Evolutionary conservation across 2,888 invertebrate genomes (phyloP).

Genomic region (Hyalella azteca): DNA sequence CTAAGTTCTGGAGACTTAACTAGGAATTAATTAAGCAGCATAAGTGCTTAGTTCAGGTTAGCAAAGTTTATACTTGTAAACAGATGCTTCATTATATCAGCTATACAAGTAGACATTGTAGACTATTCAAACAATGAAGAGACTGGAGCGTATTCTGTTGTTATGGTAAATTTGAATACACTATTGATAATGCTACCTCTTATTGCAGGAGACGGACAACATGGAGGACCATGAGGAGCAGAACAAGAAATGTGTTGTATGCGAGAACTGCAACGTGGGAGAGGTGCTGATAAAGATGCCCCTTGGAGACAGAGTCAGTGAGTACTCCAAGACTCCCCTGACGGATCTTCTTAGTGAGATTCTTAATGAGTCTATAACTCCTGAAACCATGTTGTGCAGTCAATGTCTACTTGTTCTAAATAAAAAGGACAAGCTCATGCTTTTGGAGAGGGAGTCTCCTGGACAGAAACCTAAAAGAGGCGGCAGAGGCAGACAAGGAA

Average conservation of each 20-base stretch:
- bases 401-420: neutral
- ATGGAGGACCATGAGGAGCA: neutral
- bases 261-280: constrained; percentile 24
- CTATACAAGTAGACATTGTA: too few relatives aligned
- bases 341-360: neutral
- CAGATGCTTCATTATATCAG: too few relatives aligned
- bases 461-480: neutral
- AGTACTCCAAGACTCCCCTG: neutral
- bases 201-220: too few relatives aligned
- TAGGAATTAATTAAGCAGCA: too few relatives aligned
- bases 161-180: too few relatives aligned
- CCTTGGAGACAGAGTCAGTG: neutral
- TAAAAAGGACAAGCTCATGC: constrained; percentile 3
- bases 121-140: too few relatives aligned
- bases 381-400: neutral
- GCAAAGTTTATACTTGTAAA: too few relatives aligned
- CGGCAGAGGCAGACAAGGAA: neutral
- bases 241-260: neutral
- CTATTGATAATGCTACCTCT: too few relatives aligned
- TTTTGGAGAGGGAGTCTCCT: neutral
- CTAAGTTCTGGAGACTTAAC: too few relatives aligned
- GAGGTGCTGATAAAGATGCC: constrained; percentile 9
- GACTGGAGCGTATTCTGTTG: too few relatives aligned
- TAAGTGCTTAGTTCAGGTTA: too few relatives aligned
- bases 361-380: neutral